Base-by-base conservation (phyloP, 2,888 invertebrate species). In the Neuroscelio doddi region DNA sequence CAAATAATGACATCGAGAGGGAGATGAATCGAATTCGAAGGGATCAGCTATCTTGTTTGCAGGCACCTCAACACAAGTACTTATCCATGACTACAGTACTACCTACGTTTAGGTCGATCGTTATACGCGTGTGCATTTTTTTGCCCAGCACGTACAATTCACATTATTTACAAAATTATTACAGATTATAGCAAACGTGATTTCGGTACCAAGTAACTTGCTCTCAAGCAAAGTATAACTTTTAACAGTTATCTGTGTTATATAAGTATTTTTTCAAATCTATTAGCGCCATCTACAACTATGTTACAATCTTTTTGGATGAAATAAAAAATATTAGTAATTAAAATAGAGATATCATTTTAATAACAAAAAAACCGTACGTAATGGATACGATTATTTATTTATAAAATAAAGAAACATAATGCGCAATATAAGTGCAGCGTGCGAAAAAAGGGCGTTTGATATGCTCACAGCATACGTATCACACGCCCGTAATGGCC, bases 131-230 rank as follows among this genome's bases (percentile, higher is more conserved):
- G 64, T 64, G 66, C 55, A 64, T 64, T 53, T 68, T 67, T 66
- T 61, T 51, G 64, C 50, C 47, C 44, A 36, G 71, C 74, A 66
- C 73, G 71, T 74, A 70, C 64, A 56, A 59, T 51, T 49, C 71
- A 73, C 74, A 79, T 79, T 79, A 79, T 79, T 79, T 77, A 79
- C 77, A 77, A 76, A 79, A 78, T 79, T 77, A 79, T 73, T 70
- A 72, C 71, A 75, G 78, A 79, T 79, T 77, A 79, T 75, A 72
- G 71, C 71, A 74, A 72, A 75, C 77, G 74, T 79, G 78, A 72
- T 74, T 71, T 64, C 38, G 70, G 66, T 75, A 71, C 67, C 66
- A 71, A 74, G 70, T 70, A 66, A 64, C 55, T 50, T 64, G 67
- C 64, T 68, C 49, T 44, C 47, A 41, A 52, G 49, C 41, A 30